phyloP scores from a whole-genome alignment of 2,113 vertebrate genomes.

The Esox niger region DNA sequence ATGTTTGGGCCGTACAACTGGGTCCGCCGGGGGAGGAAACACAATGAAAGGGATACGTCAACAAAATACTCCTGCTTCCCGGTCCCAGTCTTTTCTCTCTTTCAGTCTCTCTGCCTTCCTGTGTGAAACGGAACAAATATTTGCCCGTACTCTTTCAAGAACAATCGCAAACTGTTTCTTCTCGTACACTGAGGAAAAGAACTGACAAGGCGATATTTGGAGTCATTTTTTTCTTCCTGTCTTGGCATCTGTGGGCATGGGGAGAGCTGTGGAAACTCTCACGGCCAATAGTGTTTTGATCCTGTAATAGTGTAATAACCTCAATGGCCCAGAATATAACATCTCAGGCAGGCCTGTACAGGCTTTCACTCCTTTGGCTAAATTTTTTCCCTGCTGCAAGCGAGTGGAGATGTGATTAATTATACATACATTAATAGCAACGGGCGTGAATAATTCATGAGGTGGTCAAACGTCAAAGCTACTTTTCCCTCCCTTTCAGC shows the following conservation, averaged over 20 bases:
- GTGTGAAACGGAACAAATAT: conserved; percentile 54
- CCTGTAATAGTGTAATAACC: conserved; percentile 35
- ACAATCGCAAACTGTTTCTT: conserved; percentile 44
- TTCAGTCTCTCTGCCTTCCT: conserved; percentile 44
- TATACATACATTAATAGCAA: conserved; percentile 81
- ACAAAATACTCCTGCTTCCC: conserved; percentile 54
- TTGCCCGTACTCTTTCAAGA: conserved; percentile 41
- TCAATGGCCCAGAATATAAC: conserved; percentile 55
- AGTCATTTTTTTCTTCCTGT: conserved; percentile 28
- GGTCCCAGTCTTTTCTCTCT: conserved; percentile 40
- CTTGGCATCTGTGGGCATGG: conserved; percentile 41
- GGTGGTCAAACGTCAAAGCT: conserved; percentile 67
- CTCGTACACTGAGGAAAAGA: conserved; percentile 33
- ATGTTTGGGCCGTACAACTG: conserved; percentile 44
- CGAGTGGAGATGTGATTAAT: conserved; percentile 74
- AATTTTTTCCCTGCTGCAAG: conserved; percentile 62
- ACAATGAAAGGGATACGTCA: conserved; percentile 59
- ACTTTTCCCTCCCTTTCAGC: conserved; percentile 66
- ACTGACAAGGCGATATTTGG: not conserved
- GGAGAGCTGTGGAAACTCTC: conserved; percentile 32
- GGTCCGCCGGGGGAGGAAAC: conserved; percentile 33
- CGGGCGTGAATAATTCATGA: conserved; percentile 73
- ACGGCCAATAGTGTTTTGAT: conserved; percentile 36
- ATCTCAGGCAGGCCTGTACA: conserved; percentile 62
- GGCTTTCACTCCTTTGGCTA: conserved; percentile 34